A percentile compares a stretch with the other conserved stretches of the same genome.
Evolutionary conservation across 2,888 invertebrate genomes (phyloP).

Genomic region (Brenthis ino): DNA sequence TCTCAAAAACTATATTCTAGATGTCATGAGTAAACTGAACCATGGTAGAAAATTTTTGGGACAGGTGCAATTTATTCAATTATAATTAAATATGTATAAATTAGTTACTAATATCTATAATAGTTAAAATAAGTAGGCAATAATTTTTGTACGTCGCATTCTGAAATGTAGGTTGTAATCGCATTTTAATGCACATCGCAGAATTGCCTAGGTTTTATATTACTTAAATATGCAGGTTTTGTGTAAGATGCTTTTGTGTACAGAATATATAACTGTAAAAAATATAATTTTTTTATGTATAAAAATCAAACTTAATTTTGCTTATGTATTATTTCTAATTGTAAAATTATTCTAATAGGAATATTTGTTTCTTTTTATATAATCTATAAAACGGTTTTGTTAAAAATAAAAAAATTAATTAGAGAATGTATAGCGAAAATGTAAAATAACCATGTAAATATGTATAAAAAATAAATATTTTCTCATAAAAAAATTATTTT

Average conservation of each 20-base stretch:
- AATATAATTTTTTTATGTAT: too few relatives aligned
- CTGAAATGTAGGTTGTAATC: slow-evolving; percentile 8
- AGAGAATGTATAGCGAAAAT: slow-evolving; percentile 5
- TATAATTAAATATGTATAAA: slow-evolving; percentile 19
- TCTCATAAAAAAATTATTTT: slow-evolving; percentile 51
- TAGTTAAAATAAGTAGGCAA: slow-evolving; percentile 29
- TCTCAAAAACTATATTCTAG: slow-evolving; percentile 4
- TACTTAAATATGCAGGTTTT: not conserved
- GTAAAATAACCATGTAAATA: slow-evolving; percentile 58
- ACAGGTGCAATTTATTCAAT: slow-evolving; percentile 27
- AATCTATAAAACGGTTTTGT: not conserved
- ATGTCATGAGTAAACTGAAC: slow-evolving; percentile 10
- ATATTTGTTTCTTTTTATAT: too few relatives aligned
- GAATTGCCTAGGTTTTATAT: slow-evolving; percentile 1
- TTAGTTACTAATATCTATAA: slow-evolving; percentile 15
- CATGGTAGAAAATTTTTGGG: slow-evolving; percentile 10
- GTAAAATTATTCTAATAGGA: too few relatives aligned
- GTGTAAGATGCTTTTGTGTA: too few relatives aligned
- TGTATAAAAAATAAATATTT: slow-evolving; percentile 76
- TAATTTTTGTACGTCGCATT: slow-evolving; percentile 34
- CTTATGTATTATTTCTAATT: not conserved
- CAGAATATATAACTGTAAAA: too few relatives aligned
- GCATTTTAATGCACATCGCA: slow-evolving; percentile 1
- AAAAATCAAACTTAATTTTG: slow-evolving; percentile 15
- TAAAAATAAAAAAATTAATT: not conserved